Base-by-base conservation (phyloP, 2,113 vertebrate genomes). In the Dromiciops gliroides region DNA sequence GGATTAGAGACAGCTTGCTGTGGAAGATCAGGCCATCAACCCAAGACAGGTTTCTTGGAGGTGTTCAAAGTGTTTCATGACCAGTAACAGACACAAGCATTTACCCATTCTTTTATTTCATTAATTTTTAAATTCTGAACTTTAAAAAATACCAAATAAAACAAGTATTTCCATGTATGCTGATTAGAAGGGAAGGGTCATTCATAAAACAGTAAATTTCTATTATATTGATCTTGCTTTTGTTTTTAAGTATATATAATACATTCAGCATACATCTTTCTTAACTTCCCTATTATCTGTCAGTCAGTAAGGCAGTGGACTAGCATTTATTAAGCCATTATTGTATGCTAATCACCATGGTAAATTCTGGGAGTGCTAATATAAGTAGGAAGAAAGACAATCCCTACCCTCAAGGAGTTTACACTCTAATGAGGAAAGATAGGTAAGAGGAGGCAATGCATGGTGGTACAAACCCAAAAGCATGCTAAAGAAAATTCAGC, bases 11-110 rank as follows among this genome's bases (percentile, higher is more conserved):
- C 22, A 49, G 51, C 47, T 3, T 10, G 44, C 91, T 0, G 51
- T 25, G 51, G 90, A 47, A 37, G 25, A 89, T 3, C 14, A 88
- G n/a, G 5, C 31, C 51, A 91, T 89, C 5, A 52, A 47, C 14
- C 31, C 24, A 83, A 50, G 50, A 95, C 95, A 97, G 96, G 96
- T 95, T 93, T 91, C 94, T 95, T 89, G 67, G 31, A 92, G 91
- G 90, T 53, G 9, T 50, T 49, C 51, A 89, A 88, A 94, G 88
- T 48, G 12, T 90, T 90, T 93, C 92, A 95, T 95, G 75, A 93
- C 26, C 93, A 50, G n/a, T 2, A 6, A 91, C 94, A 96, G 91
- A 92, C 95, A 96, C 60, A 50, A 93, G 22, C 47, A 12, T 83
- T 89, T 28, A 67, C 89, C 95, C 52, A 94, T 0, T 31, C 3